Conservation (phyloP, 2,113 vertebrate species). For the Platysternon megacephalum region DNA sequence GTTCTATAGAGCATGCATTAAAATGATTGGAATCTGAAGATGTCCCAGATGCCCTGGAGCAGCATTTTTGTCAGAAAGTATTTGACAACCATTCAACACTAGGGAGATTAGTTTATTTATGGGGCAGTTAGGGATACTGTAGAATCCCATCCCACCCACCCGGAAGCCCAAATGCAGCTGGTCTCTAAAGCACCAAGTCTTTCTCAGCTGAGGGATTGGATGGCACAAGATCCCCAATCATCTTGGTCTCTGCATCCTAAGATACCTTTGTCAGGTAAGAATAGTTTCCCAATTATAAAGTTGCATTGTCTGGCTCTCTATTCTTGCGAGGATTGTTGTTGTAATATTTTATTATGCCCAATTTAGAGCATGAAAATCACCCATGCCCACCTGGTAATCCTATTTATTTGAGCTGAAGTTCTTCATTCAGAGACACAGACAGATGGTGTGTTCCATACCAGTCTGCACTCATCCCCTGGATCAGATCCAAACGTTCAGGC, state of each 20-base stretch:
- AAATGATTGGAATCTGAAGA: neutral
- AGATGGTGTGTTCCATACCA: neutral
- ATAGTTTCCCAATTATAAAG: neutral
- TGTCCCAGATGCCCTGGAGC: neutral
- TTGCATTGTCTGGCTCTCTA: neutral
- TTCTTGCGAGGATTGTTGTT: neutral
- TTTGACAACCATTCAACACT: neutral
- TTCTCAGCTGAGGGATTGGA: neutral
- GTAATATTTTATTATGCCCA: neutral
- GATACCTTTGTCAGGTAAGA: neutral
- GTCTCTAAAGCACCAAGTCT: neutral
- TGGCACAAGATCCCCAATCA: neutral
- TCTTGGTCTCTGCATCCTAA: neutral
- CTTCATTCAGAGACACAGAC: neutral
- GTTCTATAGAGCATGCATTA: neutral
- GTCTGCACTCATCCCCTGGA: neutral
- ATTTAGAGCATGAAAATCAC: neutral
- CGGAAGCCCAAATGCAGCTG: neutral
- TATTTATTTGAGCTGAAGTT: neutral
- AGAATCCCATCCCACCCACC: neutral
- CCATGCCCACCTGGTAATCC: neutral
- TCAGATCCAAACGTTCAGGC: neutral
- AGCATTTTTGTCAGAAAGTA: neutral
- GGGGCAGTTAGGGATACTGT: rapidly evolving
- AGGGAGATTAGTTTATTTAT: neutral